Conservation (phyloP, 2,888 invertebrate genomes). For the Ceriagrion tenellum region DNA sequence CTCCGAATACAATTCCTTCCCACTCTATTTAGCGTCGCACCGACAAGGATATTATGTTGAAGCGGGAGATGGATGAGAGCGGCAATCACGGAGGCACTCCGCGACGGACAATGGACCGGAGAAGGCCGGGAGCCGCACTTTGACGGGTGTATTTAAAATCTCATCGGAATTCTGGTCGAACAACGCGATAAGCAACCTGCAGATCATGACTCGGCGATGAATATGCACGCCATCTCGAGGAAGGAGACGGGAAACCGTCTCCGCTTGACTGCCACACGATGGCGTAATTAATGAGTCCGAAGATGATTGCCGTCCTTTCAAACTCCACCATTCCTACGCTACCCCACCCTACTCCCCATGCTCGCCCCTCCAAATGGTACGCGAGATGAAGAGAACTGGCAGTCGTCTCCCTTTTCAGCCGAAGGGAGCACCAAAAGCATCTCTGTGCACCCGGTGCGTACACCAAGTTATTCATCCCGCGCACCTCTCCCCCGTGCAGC, state of each 20-base stretch:
- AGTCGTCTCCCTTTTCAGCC: not conserved
- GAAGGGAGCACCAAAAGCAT: not conserved
- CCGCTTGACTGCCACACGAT: not conserved
- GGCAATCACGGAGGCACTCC: not conserved
- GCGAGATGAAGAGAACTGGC: not conserved
- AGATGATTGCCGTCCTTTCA: not conserved
- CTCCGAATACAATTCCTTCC: not conserved
- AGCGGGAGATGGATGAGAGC: not conserved
- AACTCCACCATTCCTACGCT: no score
- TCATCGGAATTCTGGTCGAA: not conserved
- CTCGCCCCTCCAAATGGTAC: not conserved
- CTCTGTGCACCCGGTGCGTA: not conserved
- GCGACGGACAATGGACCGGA: not conserved
- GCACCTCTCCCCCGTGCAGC: no score
- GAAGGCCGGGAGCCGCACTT: not conserved
- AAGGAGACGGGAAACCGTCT: not conserved
- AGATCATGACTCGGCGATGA: not conserved
- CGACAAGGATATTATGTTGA: not conserved
- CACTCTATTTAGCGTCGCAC: not conserved
- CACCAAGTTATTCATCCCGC: not conserved
- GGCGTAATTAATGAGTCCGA: not conserved
- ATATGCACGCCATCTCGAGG: not conserved
- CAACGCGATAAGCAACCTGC: not conserved
- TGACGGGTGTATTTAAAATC: not conserved
- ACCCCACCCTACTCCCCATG: not conserved